Evolutionary conservation across 2,113 vertebrate species (phyloP).

Genomic region (Perca schrenkii): DNA sequence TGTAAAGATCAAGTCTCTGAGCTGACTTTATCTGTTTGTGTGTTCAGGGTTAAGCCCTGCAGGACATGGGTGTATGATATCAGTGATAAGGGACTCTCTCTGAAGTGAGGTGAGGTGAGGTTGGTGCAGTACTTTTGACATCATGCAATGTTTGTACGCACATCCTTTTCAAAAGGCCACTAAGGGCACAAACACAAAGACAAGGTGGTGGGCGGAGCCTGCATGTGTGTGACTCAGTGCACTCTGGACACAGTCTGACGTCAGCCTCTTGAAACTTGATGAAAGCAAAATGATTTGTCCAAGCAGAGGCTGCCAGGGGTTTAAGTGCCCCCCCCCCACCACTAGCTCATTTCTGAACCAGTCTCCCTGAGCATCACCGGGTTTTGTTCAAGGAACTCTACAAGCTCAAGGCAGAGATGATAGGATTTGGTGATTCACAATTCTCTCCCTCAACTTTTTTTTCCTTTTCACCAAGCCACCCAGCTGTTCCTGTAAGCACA

Average conservation of each 20-base stretch:
- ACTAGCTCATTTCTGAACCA: conserved; percentile 6
- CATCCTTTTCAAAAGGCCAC: conserved; percentile 56
- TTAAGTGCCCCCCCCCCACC: conserved; percentile 48
- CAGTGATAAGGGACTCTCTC: conserved; percentile 49
- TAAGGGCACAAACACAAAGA: conserved; percentile 51
- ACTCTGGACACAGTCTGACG: conserved; percentile 67
- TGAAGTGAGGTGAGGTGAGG: conserved; percentile 63
- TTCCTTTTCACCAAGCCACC: conserved; percentile 35
- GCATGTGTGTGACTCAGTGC: conserved; percentile 66
- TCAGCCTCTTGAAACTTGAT: conserved; percentile 69
- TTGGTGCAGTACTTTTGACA: conserved; percentile 57
- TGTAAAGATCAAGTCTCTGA: conserved; percentile 47
- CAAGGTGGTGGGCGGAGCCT: conserved; percentile 58
- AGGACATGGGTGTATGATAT: conserved; percentile 38
- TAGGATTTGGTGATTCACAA: conserved; percentile 18
- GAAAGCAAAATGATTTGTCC: conserved; percentile 60
- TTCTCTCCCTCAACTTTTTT: conserved; percentile 35
- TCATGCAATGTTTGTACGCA: conserved; percentile 54
- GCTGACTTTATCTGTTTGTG: conserved; percentile 38
- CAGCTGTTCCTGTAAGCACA: conserved; percentile 73
- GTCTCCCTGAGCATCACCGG: conserved; percentile 29
- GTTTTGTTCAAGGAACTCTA: conserved; percentile 28
- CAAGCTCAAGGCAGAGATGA: conserved; percentile 28
- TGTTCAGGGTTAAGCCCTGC: conserved; percentile 44
- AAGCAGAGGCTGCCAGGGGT: conserved; percentile 50